Evolutionary conservation across 2,797 vertebrate genomes (phyloP).

Genomic region (Brachyalestes nurse): DNA sequence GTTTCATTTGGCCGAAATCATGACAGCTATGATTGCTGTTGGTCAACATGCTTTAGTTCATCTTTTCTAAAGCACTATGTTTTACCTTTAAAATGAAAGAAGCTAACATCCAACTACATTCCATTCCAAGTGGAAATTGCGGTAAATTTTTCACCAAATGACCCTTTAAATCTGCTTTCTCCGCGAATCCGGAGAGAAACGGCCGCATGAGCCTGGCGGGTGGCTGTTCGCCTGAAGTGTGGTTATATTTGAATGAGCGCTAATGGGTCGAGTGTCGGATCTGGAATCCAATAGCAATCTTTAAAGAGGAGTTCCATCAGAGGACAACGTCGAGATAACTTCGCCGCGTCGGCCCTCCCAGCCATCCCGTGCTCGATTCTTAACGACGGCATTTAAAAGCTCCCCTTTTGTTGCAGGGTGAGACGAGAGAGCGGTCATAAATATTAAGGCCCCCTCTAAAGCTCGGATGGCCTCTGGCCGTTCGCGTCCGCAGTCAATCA

Average conservation of each 20-base stretch:
- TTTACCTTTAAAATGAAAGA: too few species aligned
- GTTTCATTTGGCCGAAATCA: too few species aligned
- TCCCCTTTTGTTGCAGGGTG: slow-evolving; percentile 13
- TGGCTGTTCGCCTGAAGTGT: neutral
- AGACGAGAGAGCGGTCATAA: slow-evolving; percentile 45
- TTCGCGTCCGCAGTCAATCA: slow-evolving; percentile 53
- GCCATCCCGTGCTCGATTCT: slow-evolving; percentile 32
- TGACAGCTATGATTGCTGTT: too few species aligned
- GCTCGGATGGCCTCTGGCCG: slow-evolving; percentile 28
- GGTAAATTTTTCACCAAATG: too few species aligned
- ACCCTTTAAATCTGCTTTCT: too few species aligned
- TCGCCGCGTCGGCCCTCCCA: slow-evolving; percentile 13
- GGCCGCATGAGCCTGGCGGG: neutral
- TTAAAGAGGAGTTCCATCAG: slow-evolving; percentile 40
- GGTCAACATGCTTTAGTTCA: too few species aligned
- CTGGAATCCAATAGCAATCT: slow-evolving; percentile 21
- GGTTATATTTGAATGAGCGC: slow-evolving; percentile 13
- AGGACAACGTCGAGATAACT: slow-evolving; percentile 41
- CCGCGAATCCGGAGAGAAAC: neutral
- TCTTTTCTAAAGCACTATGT: too few species aligned
- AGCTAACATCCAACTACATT: too few species aligned
- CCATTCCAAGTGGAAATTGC: too few species aligned
- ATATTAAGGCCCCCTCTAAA: slow-evolving; percentile 52
- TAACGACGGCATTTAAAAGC: slow-evolving; percentile 49
- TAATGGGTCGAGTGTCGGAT: slow-evolving; percentile 21